phyloP scores from a whole-genome alignment of 2,888 invertebrate species.

The Caenorhabditis wallacei region DNA sequence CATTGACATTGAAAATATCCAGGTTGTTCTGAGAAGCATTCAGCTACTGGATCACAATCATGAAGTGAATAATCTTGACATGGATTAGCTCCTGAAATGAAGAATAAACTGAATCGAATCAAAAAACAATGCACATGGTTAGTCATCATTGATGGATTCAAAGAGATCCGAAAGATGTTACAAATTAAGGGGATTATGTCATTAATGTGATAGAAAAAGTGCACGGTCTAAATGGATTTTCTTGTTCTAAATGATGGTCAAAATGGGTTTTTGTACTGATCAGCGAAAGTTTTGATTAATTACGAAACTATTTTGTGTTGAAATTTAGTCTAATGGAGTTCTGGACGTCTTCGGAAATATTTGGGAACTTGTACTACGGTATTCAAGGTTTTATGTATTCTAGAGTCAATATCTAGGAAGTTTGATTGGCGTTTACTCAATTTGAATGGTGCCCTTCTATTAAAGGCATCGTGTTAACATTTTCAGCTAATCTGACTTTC shows the following conservation, averaged over 20 bases:
- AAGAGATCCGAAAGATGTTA: neutral
- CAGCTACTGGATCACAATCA: constrained; percentile 82
- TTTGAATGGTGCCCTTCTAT: no score
- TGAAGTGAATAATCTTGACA: constrained; percentile 83
- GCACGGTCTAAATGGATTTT: neutral
- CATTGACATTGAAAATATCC: constrained; percentile 82
- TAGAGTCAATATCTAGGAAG: no score
- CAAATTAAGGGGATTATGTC: constrained; percentile 1
- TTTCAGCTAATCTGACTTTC: no score
- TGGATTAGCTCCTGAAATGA: constrained; percentile 80
- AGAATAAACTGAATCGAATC: neutral
- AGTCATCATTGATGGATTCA: neutral
- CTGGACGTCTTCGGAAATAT: no score
- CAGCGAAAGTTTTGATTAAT: no score
- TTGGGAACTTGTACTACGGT: no score
- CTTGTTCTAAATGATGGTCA: neutral
- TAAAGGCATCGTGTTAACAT: no score
- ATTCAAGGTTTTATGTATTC: no score
- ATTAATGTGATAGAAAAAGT: constrained; percentile 1
- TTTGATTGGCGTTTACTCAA: no score
- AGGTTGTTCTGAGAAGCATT: constrained; percentile 81
- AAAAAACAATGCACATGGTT: neutral
- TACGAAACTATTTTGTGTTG: no score
- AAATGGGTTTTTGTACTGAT: neutral
- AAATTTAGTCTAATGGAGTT: no score